Evolutionary conservation across 2,888 invertebrate genomes (phyloP).

Genomic region (Anticlea derivata): DNA sequence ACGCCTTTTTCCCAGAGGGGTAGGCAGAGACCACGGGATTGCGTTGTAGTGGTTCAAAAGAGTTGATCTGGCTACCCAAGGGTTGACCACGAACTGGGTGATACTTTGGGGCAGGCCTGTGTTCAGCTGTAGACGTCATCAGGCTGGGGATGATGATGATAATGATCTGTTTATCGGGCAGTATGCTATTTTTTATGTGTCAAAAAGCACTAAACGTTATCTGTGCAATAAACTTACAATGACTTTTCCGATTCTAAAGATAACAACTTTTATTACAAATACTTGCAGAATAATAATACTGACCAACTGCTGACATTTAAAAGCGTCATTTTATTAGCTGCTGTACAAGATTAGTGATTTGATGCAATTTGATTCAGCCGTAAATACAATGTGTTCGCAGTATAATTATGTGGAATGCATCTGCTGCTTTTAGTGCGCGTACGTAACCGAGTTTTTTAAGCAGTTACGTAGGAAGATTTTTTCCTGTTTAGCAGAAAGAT

Average conservation of each 20-base stretch:
- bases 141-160: too few species aligned
- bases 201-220: not conserved
- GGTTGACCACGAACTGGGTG: too few species aligned
- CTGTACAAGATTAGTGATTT: slow-evolving; percentile 6
- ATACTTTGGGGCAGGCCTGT: too few species aligned
- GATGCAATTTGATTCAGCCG: slow-evolving; percentile 7
- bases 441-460: too few species aligned
- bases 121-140: too few species aligned
- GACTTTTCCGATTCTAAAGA: not conserved
- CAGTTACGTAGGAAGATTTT: too few species aligned
- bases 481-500: too few species aligned
- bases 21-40: too few species aligned
- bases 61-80: too few species aligned
- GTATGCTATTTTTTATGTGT: not conserved
- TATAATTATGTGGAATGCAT: slow-evolving; percentile 15
- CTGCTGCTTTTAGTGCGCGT: slow-evolving; percentile 3
- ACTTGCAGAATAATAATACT: not conserved
- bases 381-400: slow-evolving; percentile 6
- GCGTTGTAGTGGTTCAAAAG: too few species aligned
- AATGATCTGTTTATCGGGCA: not conserved
- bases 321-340: slow-evolving; percentile 4
- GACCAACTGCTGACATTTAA: not conserved
- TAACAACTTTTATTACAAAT: not conserved
- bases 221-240: not conserved
- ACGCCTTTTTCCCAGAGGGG: too few species aligned